Percentiles rank a stretch among this genome's conserved stretches.
These are phyloP conservation scores for Holcopasites calliopsidis DNA, from an alignment of 1,140 invertebrate genomes.

Conservation along the genomic window DNA sequence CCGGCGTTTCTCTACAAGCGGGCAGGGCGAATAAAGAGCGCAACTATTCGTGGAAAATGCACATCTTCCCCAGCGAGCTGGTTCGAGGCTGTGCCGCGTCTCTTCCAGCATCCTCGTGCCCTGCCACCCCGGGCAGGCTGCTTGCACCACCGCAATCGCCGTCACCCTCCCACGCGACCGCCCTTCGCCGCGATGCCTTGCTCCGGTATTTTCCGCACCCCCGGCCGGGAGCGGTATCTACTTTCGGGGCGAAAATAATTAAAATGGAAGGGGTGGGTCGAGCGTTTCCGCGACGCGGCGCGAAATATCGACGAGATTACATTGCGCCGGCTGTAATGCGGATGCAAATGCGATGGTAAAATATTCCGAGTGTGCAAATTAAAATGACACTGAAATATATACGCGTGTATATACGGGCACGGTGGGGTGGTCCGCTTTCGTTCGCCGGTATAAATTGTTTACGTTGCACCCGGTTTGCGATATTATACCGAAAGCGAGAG, in stretches of 20 bases:
- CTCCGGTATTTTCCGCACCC: slow-evolving; percentile 41
- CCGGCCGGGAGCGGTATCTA: slow-evolving; percentile 53
- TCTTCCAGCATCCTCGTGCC: not conserved
- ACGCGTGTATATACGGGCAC: slow-evolving; percentile 52
- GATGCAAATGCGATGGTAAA: slow-evolving; percentile 78
- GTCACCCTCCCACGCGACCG: not conserved
- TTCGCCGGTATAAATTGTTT: slow-evolving; percentile 73
- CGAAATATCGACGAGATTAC: slow-evolving; percentile 79
- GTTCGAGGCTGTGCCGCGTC: not conserved
- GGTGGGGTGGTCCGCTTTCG: slow-evolving; percentile 41
- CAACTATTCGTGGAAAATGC: slow-evolving; percentile 71
- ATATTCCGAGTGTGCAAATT: slow-evolving; percentile 78
- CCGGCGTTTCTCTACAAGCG: slow-evolving; percentile 62
- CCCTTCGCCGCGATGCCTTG: slow-evolving; percentile 27
- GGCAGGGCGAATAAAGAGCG: slow-evolving; percentile 69
- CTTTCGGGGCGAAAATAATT: slow-evolving; percentile 74
- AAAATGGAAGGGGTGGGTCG: slow-evolving; percentile 72
- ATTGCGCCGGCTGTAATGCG: slow-evolving; percentile 74
- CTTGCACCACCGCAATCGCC: too few relatives aligned
- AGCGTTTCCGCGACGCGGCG: slow-evolving; percentile 65
- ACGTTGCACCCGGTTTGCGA: slow-evolving; percentile 66
- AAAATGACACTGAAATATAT: slow-evolving; percentile 78
- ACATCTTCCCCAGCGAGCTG: slow-evolving; percentile 33
- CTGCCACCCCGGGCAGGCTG: too few relatives aligned
- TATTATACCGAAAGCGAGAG: slow-evolving; percentile 67